Evolutionary conservation across 2,113 vertebrate genomes (phyloP).

Genomic region (Gracilinanus agilis): DNA sequence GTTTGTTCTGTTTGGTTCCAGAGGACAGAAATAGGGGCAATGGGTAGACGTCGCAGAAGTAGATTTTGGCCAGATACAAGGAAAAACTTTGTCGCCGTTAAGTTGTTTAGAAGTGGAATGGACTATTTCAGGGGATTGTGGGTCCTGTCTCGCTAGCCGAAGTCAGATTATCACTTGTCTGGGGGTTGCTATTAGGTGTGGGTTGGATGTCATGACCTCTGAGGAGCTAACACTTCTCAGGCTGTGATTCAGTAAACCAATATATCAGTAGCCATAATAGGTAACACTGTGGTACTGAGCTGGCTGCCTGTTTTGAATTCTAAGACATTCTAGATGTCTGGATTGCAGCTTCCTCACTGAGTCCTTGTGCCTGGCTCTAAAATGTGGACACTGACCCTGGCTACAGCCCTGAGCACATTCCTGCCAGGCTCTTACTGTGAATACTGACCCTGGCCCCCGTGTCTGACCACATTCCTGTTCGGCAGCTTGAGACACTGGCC

Average conservation of each 20-base stretch:
- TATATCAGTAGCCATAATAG: background rate
- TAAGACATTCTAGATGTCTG: conserved; percentile 5
- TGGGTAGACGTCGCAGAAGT: background rate
- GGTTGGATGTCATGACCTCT: background rate
- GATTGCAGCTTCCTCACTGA: background rate
- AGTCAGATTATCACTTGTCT: background rate
- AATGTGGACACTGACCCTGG: conserved; percentile 1
- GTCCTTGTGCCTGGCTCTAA: background rate
- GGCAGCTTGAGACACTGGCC: background rate
- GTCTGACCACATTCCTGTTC: background rate
- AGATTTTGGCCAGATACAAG: background rate
- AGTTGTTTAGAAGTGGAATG: background rate
- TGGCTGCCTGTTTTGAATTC: background rate
- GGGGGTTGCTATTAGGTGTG: background rate
- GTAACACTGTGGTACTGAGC: background rate
- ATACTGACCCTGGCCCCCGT: background rate
- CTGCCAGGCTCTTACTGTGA: background rate
- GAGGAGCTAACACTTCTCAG: background rate
- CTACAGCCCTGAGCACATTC: background rate
- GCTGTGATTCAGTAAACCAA: background rate
- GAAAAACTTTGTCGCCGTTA: background rate
- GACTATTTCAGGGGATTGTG: background rate
- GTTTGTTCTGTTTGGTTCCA: background rate
- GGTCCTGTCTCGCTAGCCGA: background rate
- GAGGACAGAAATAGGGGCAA: background rate